Evolutionary conservation across 2,797 vertebrate species (phyloP).

Genomic region (Lemur catta): DNA sequence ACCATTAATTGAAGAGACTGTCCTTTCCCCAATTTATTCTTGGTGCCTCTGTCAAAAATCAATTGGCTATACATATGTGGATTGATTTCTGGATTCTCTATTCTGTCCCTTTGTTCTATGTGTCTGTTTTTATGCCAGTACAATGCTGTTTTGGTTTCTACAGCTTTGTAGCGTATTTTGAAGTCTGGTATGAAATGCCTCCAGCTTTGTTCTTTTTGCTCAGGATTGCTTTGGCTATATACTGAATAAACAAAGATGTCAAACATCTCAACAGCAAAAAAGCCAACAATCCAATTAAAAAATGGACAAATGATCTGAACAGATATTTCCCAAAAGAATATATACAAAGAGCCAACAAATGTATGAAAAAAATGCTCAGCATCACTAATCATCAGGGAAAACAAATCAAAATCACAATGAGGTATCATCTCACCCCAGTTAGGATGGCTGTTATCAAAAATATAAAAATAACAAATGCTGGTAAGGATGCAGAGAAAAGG

Average conservation of each 20-base stretch:
- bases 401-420: not conserved
- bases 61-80: not conserved
- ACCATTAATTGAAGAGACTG: not conserved
- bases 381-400: not conserved
- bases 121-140: not conserved
- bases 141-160: not conserved
- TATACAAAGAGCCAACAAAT: not conserved
- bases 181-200: not conserved
- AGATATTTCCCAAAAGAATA: not conserved
- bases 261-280: not conserved
- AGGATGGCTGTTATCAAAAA: not conserved
- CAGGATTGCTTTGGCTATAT: not conserved
- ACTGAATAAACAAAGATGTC: not conserved
- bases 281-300: not conserved
- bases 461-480: not conserved
- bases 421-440: not conserved
- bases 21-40: not conserved
- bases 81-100: not conserved
- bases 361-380: not conserved
- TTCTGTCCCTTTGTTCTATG: not conserved
- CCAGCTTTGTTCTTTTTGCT: not conserved
- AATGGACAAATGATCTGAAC: not conserved
- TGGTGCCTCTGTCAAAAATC: not conserved
- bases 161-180: not conserved
- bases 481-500: not conserved